A percentile compares a stretch with the other conserved stretches of the same genome.
These are phyloP conservation scores for Phoxinus dragarum DNA, from an alignment of 2,797 vertebrate species.

Conservation along the genomic window DNA sequence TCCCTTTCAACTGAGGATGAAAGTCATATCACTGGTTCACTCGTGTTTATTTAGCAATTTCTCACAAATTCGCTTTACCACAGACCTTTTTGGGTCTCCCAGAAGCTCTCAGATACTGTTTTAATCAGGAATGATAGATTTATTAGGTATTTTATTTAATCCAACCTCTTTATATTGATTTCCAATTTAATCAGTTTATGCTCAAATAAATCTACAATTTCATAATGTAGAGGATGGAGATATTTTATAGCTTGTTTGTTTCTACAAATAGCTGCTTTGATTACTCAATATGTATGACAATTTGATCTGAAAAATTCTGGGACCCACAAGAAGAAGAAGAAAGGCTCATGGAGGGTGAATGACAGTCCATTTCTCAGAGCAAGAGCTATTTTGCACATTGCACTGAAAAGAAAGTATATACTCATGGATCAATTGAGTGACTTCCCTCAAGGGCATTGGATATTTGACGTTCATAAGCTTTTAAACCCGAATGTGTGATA, in stretches of 20 bases:
- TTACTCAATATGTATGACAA: conserved; percentile 51
- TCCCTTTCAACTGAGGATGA: not conserved
- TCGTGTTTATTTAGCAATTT: not conserved
- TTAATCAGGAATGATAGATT: conserved; percentile 32
- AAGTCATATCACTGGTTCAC: not conserved
- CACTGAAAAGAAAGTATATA: not conserved
- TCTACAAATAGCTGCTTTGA: conserved; percentile 63
- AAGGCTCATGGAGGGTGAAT: not conserved
- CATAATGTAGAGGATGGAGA: conserved; percentile 36
- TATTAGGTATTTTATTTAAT: conserved; percentile 53
- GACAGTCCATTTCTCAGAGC: conserved; percentile 32
- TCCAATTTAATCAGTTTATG: conserved; percentile 57
- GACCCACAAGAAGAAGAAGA: conserved; percentile 46
- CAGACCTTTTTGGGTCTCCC: too few relatives aligned
- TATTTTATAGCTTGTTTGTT: conserved; percentile 57
- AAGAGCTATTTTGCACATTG: conserved; percentile 25
- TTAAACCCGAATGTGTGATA: conserved; percentile 13
- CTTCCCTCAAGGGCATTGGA: conserved; percentile 14
- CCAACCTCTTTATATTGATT: conserved; percentile 60
- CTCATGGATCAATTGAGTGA: conserved; percentile 21
- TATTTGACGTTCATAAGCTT: not conserved
- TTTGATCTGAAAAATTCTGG: conserved; percentile 53
- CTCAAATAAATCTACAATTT: conserved; percentile 58
- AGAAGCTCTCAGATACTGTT: conserved; percentile 40
- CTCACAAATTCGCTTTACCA: not conserved